Base-by-base conservation (phyloP, 2,888 invertebrate genomes). In the Strigamia maritima region DNA sequence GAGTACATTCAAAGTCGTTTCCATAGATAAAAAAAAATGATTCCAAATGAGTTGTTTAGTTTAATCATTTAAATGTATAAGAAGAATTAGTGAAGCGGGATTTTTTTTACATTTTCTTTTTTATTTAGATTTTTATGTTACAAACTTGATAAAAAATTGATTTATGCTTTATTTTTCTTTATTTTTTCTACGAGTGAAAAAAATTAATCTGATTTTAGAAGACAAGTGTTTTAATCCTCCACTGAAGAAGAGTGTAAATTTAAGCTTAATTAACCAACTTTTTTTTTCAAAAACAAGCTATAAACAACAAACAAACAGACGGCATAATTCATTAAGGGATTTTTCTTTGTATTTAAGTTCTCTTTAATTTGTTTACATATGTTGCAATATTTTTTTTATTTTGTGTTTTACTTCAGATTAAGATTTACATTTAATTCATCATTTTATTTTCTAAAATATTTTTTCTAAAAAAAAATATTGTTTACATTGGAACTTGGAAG, bases 191-290 rank as follows among this genome's bases (percentile, higher is more conserved):
- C 26, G 28, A 14, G 12, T 12, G 70, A 70, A 70, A 70, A n/a
- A 70, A 12, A 10, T 70, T 70, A 54, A 54, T 70, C 70, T 70
- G 26, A n/a, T 70, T 24, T 28, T 70, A 70, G 28, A 70, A 28
- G 26, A 70, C 24, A 70, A 70, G 28, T 70, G 70, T 70, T 70
- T 28, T 26, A 70, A 70, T 70, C 70, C 28, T 70, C 70, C n/a
- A 26, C 28, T 70, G 28, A 70, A 70, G n/a, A 70, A 70, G 28
- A 16, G 60, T 19, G 22, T 60, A 22, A 2, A 22, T 60, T 60
- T 24, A 19, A 60, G 70, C 70, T 70, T 70, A 70, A 70, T 70
- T 70, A 70, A 12, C 28, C 70, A 28, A 54, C 28, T 3, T 70
- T 70, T n/a, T 54, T 54, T 54, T 54, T 44, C 14, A 7, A 0